These are phyloP conservation scores for Saguinus midas DNA, from an alignment of 2,113 vertebrate species.

Conservation along the genomic window DNA sequence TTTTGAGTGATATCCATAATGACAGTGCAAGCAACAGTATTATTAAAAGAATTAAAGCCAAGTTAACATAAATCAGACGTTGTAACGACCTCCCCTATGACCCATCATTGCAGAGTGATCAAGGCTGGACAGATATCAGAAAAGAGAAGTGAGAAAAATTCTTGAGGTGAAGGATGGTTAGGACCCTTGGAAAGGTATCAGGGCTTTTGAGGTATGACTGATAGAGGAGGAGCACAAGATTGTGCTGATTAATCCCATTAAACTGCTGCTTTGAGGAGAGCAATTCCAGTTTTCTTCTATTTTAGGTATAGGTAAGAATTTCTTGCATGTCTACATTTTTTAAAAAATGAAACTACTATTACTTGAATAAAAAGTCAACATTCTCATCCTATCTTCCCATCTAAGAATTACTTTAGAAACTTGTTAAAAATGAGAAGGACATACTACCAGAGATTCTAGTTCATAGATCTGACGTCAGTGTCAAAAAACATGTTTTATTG, in stretches of 20 bases:
- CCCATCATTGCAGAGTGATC: neutral
- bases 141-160: neutral
- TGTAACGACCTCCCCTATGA: neutral
- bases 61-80: neutral
- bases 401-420: neutral
- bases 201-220: accelerated
- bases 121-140: neutral
- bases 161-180: neutral
- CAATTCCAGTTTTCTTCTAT: neutral
- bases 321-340: neutral
- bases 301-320: neutral
- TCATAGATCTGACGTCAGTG: neutral
- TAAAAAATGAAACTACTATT: neutral
- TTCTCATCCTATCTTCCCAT: neutral
- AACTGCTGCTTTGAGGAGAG: neutral
- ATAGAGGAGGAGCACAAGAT: neutral
- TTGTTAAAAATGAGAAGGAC: neutral
- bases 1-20: neutral
- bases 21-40: neutral
- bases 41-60: neutral
- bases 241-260: neutral
- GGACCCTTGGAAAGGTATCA: neutral
- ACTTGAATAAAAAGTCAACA: neutral
- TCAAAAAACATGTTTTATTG: neutral
- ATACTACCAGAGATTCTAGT: neutral